A percentile compares a stretch with the other conserved stretches of the same genome.
Evolutionary conservation across 92 coral and sea anemone species (phyloP).

Genomic region (Umimayanthus chanpuru): DNA sequence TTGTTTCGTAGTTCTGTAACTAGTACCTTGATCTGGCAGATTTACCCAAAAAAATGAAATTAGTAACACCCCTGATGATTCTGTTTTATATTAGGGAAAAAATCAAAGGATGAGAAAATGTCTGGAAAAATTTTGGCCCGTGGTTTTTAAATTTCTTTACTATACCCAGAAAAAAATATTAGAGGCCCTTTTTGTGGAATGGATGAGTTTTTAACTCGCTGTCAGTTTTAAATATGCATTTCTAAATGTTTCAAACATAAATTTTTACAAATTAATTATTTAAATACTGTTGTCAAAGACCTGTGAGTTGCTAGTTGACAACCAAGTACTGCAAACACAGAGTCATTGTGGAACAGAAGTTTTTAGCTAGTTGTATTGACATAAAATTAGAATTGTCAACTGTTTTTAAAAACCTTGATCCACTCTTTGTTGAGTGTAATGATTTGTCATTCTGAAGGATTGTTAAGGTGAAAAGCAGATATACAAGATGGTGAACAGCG

Average conservation of each 20-base stretch:
- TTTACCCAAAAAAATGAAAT: too few relatives aligned
- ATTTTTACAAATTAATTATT: constrained; percentile 51
- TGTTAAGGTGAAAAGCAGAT: background rate
- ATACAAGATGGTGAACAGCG: too few relatives aligned
- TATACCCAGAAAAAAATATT: too few relatives aligned
- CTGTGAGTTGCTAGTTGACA: constrained; percentile 55
- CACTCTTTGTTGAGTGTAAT: background rate
- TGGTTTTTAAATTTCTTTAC: background rate
- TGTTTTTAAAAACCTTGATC: background rate
- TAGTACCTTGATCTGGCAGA: too few relatives aligned
- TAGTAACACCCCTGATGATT: too few relatives aligned
- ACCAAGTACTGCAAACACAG: constrained; percentile 62
- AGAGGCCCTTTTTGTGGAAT: too few relatives aligned
- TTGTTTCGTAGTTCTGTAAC: too few relatives aligned
- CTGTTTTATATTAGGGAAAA: too few relatives aligned
- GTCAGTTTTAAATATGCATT: background rate
- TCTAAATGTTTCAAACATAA: background rate
- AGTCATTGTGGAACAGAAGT: background rate
- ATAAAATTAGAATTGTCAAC: background rate
- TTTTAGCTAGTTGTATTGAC: background rate
- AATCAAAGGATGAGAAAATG: too few relatives aligned
- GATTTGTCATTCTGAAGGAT: background rate
- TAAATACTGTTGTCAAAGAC: background rate
- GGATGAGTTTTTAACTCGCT: background rate
- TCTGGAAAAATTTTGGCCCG: too few relatives aligned